phyloP scores from a whole-genome alignment of 2,113 vertebrate genomes.

The Menura novaehollandiae region DNA sequence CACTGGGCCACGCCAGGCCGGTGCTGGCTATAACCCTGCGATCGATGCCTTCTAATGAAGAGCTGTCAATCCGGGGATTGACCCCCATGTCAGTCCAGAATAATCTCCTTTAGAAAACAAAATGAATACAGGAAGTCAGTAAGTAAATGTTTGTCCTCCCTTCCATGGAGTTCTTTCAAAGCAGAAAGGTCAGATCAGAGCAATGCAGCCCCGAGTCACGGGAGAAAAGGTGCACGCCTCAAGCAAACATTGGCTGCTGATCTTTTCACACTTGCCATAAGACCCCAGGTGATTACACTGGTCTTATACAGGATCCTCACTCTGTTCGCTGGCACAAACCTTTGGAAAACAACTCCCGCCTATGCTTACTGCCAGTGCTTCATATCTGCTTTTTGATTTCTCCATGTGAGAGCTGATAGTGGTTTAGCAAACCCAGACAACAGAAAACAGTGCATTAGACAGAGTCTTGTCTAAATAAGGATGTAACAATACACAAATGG shows the following conservation, averaged over 20 bases:
- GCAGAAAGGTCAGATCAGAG: not conserved
- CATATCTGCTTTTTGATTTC: not conserved
- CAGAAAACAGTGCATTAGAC: not conserved
- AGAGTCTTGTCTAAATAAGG: not conserved
- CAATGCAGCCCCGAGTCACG: not conserved
- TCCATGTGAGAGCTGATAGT: not conserved
- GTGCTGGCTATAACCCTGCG: constrained; percentile 73
- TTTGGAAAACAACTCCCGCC: not conserved
- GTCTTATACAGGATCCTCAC: not conserved
- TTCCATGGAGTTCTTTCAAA: not conserved
- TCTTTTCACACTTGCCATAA: not conserved
- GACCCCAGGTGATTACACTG: not conserved
- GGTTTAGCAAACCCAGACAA: not conserved
- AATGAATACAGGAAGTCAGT: constrained; percentile 33
- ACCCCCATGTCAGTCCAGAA: constrained; percentile 89
- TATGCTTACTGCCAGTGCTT: not conserved
- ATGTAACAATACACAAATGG: not conserved
- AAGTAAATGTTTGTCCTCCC: constrained; percentile 18
- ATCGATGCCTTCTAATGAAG: constrained; percentile 78
- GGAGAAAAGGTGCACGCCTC: not conserved
- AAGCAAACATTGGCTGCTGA: not conserved
- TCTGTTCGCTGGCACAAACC: not conserved
- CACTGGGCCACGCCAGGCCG: constrained; percentile 81
- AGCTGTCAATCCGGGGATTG: constrained; percentile 79
- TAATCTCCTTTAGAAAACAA: constrained; percentile 82